phyloP scores from a whole-genome alignment of 2,888 invertebrate genomes.

The Hipparchia sbordonii region DNA sequence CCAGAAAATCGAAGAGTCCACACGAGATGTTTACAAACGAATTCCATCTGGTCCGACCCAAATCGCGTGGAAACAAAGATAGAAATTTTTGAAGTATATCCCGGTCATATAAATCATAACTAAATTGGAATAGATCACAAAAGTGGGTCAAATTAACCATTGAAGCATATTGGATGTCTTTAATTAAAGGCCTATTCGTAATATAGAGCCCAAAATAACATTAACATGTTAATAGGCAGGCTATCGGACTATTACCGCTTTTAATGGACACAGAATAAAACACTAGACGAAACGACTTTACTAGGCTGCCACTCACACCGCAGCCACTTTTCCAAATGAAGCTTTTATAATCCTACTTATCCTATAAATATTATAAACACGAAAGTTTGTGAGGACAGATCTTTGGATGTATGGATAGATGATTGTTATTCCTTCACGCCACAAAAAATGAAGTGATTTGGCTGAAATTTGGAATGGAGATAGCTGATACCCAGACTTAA shows the following conservation, averaged over 20 bases:
- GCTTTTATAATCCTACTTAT: too few relatives aligned
- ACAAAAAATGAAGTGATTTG: too few relatives aligned
- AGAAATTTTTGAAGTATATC: neutral
- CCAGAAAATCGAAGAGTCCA: too few relatives aligned
- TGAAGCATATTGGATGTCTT: conserved; percentile 2
- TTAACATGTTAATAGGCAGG: conserved; percentile 42
- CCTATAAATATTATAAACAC: too few relatives aligned
- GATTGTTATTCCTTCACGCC: too few relatives aligned
- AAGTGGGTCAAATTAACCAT: conserved; percentile 2
- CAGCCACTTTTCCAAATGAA: conserved; percentile 22
- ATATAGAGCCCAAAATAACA: conserved; percentile 39
- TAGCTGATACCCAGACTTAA: too few relatives aligned
- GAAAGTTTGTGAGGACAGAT: too few relatives aligned
- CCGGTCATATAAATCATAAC: neutral
- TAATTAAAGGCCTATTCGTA: conserved; percentile 29
- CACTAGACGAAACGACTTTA: conserved; percentile 49
- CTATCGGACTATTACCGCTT: conserved; percentile 50
- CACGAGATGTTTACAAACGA: too few relatives aligned
- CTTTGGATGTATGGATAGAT: too few relatives aligned
- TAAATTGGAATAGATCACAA: neutral
- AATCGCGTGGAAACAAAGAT: too few relatives aligned
- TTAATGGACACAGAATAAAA: conserved; percentile 59
- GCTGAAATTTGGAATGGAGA: too few relatives aligned
- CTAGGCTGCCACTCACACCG: conserved; percentile 47
- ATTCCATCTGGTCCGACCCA: too few relatives aligned